A percentile compares a stretch with the other conserved stretches of the same genome.
These are phyloP conservation scores for Phrynosoma platyrhinos DNA, from an alignment of 2,113 vertebrate genomes.

Conservation along the genomic window DNA sequence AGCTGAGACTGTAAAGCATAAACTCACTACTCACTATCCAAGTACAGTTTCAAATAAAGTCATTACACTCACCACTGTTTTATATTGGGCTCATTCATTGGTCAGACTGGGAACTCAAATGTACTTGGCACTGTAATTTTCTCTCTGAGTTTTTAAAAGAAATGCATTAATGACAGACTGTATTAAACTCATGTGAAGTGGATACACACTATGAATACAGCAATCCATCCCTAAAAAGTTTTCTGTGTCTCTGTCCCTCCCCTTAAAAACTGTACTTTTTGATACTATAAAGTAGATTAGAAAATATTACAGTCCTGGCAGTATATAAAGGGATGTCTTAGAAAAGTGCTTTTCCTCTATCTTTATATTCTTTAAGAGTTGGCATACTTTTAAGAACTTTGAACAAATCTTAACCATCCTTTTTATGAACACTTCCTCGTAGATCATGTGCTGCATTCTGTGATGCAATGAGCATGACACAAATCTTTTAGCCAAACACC, in stretches of 20 bases:
- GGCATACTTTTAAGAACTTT: not conserved
- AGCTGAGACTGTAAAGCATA: too few relatives aligned
- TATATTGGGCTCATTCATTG: not conserved
- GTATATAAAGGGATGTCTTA: not conserved
- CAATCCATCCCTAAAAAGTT: not conserved
- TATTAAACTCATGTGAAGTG: constrained; percentile 5
- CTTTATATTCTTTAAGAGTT: not conserved
- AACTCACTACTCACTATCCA: not conserved
- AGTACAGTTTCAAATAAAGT: too few relatives aligned
- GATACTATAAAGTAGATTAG: not conserved
- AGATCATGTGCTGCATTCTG: not conserved
- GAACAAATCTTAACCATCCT: not conserved
- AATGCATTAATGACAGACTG: not conserved
- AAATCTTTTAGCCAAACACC: not conserved
- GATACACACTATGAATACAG: not conserved
- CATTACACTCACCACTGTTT: not conserved
- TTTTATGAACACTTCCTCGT: not conserved
- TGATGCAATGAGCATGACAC: not conserved
- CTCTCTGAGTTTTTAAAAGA: not conserved
- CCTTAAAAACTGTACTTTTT: not conserved
- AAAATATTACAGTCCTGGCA: not conserved
- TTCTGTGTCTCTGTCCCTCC: not conserved
- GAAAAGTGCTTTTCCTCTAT: not conserved
- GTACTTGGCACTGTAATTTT: too few relatives aligned
- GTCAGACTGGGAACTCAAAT: not conserved